A percentile compares a stretch with the other conserved stretches of the same genome.
Evolutionary conservation across 2,888 invertebrate genomes (phyloP).

Genomic region (Seira ritae): DNA sequence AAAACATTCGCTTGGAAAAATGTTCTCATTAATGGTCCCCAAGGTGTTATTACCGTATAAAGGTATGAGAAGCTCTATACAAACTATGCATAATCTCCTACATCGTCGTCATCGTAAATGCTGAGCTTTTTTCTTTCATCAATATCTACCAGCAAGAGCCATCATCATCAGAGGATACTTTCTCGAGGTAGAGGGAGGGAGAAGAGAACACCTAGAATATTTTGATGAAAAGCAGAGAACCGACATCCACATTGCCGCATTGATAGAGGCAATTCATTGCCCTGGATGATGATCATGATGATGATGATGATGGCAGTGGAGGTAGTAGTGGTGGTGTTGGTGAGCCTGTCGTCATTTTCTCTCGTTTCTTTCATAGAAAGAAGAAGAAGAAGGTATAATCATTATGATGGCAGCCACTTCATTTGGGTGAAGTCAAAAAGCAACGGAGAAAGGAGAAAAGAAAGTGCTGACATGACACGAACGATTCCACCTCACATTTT

Average conservation of each 20-base stretch:
- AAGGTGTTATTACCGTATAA: slow-evolving; percentile 63
- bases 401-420: slow-evolving; percentile 44
- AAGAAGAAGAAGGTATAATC: not conserved
- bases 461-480: slow-evolving; percentile 27
- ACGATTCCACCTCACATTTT: slow-evolving; percentile 6
- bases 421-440: slow-evolving; percentile 34
- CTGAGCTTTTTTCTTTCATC: slow-evolving; percentile 55
- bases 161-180: not conserved
- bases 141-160: slow-evolving; percentile 6
- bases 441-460: slow-evolving; percentile 3
- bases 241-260: slow-evolving; percentile 45
- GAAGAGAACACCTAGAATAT: slow-evolving; percentile 1
- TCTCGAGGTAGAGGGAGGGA: not conserved
- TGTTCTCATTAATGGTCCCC: slow-evolving; percentile 70
- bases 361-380: slow-evolving; percentile 31
- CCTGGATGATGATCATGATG: not conserved
- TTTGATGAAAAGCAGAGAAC: slow-evolving; percentile 18
- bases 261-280: slow-evolving; percentile 53
- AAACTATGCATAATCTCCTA: not conserved
- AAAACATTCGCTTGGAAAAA: slow-evolving; percentile 57
- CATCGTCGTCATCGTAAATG: slow-evolving; percentile 1
- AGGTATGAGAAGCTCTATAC: slow-evolving; percentile 52
- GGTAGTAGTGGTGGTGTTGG: too few species aligned
- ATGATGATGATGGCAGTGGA: not conserved
- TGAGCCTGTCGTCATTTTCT: slow-evolving; percentile 20